Percentiles rank a stretch among this genome's conserved stretches.
These are phyloP conservation scores for Xylota segnis DNA, from an alignment of 2,888 invertebrate genomes.

Conservation along the genomic window DNA sequence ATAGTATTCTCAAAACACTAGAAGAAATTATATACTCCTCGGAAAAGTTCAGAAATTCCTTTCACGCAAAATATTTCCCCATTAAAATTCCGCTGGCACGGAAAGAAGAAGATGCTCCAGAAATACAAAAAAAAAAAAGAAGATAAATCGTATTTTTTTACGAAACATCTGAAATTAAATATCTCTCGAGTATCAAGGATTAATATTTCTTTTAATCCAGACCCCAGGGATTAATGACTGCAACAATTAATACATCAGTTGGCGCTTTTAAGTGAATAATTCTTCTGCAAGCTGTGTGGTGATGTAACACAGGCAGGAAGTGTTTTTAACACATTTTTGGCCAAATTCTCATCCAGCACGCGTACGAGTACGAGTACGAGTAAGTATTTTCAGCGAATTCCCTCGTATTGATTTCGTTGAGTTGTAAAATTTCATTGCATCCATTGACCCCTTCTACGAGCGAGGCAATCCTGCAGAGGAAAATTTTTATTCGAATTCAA, in stretches of 20 bases:
- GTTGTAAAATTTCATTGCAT: constrained; percentile 38
- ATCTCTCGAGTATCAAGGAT: constrained; percentile 8
- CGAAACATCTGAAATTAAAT: constrained; percentile 19
- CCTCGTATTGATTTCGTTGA: constrained; percentile 34
- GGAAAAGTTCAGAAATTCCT: constrained; percentile 25
- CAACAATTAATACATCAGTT: constrained; percentile 57
- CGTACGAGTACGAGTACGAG: too few relatives aligned
- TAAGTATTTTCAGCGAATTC: neutral
- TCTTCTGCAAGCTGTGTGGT: constrained; percentile 22
- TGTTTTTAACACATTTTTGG: constrained; percentile 32
- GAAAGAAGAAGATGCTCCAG: neutral
- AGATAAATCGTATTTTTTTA: constrained; percentile 18
- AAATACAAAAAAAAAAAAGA: neutral
- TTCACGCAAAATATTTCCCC: constrained; percentile 1
- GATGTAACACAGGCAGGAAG: constrained; percentile 40
- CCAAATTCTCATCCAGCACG: too few relatives aligned
- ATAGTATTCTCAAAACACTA: neutral
- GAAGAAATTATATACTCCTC: neutral
- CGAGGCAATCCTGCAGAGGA: neutral
- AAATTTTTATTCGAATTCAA: constrained; percentile 11
- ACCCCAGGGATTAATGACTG: constrained; percentile 31
- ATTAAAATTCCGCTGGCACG: constrained; percentile 42
- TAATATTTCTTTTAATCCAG: constrained; percentile 23
- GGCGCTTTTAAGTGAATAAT: constrained; percentile 54
- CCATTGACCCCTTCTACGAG: constrained; percentile 48